A percentile compares a stretch with the other conserved stretches of the same genome.
These are phyloP conservation scores for Adelognathus sp. DNA, from an alignment of 2,888 invertebrate genomes.

Conservation along the genomic window DNA sequence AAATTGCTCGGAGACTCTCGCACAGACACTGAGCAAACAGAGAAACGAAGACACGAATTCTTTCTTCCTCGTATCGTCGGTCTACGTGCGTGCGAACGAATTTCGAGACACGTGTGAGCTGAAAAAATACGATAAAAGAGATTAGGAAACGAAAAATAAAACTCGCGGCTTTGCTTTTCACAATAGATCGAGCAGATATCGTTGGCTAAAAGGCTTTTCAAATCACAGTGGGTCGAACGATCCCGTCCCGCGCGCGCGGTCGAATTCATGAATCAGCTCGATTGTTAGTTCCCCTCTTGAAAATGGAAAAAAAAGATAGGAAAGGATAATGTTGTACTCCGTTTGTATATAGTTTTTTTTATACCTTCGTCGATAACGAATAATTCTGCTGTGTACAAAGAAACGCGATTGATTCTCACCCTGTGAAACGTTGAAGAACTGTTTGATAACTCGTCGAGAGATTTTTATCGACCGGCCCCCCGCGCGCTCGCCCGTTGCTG, in stretches of 20 bases:
- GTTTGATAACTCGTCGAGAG: constrained; percentile 8
- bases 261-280: constrained; percentile 31
- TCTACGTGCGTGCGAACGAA: background rate
- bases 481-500: constrained; percentile 43
- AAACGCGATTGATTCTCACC: constrained; percentile 11
- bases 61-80: too few relatives aligned
- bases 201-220: background rate
- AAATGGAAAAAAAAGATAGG: background rate
- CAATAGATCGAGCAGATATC: background rate
- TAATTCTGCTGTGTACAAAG: constrained; percentile 67
- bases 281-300: constrained; percentile 47
- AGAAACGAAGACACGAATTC: background rate
- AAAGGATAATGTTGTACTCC: too few relatives aligned
- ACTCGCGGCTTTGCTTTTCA: background rate
- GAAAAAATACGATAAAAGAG: too few relatives aligned
- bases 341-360: constrained; percentile 79
- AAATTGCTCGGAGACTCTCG: background rate
- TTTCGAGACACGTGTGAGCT: background rate
- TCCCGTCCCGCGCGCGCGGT: constrained; percentile 58
- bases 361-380: constrained; percentile 73
- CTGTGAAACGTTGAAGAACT: background rate
- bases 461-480: constrained; percentile 49
- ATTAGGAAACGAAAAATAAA: background rate
- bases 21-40: background rate
- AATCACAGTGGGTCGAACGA: constrained; percentile 14